Conservation (phyloP, 2,797 vertebrate species). For the Spinibarbus caldwelli region DNA sequence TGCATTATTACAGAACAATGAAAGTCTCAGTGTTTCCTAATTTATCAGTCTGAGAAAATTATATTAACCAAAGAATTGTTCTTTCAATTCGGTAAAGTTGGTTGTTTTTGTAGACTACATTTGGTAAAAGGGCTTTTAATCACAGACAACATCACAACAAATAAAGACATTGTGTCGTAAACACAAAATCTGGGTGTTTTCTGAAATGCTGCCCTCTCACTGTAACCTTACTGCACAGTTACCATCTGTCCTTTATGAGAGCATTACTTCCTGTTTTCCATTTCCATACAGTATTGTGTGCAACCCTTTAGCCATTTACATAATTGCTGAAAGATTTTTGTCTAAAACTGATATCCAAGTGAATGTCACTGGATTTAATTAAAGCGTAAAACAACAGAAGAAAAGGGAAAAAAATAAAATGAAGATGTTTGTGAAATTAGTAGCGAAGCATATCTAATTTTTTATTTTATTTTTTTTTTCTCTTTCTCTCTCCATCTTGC, state of each 20-base stretch:
- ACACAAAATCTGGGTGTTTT: slow-evolving; percentile 77
- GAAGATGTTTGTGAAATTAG: slow-evolving; percentile 89
- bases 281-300: slow-evolving; percentile 93
- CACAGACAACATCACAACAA: slow-evolving; percentile 70
- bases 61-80: neutral
- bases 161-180: slow-evolving; percentile 73
- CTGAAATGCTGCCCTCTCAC: slow-evolving; percentile 75
- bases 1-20: neutral
- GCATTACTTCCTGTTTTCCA: slow-evolving; percentile 87
- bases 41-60: no score
- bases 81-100: neutral
- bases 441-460: slow-evolving; percentile 90
- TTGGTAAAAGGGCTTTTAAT: slow-evolving; percentile 57
- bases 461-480: slow-evolving; percentile 54
- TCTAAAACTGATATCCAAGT: slow-evolving; percentile 94
- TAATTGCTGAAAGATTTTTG: slow-evolving; percentile 98
- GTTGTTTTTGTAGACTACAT: neutral
- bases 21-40: no score
- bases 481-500: slow-evolving; percentile 62
- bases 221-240: slow-evolving; percentile 84
- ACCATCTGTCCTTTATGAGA: slow-evolving; percentile 97
- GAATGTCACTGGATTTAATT: slow-evolving; percentile 80
- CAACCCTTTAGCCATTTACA: slow-evolving; percentile 89
- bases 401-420: slow-evolving; percentile 64
- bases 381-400: slow-evolving; percentile 64